Evolutionary conservation across 2,888 invertebrate genomes (phyloP), one percentile per base, ranked within the genome.

Genomic region (Drosophila tripunctata): DNA sequence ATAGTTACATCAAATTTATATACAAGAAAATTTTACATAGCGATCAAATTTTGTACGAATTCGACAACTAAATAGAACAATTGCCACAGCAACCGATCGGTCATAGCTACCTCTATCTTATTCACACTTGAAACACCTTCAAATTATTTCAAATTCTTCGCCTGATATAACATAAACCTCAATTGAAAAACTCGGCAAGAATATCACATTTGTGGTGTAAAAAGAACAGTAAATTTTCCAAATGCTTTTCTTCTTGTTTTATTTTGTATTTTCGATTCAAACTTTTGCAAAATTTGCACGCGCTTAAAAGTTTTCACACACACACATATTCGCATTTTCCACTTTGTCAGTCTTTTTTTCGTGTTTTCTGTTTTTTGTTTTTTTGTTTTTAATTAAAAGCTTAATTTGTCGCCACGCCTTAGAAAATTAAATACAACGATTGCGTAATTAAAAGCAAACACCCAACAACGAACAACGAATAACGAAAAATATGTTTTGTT

Each of bases 371-470:
- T 27, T n/a, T 3, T 27, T 52, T n/a, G 22, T 21, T 10, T 12
- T 15, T 8, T 10, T 64, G 44, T 47, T 63, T 74, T 79, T 81
- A 84, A 79, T 79, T 79, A 81, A 85, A 81, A 78, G 64, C 82
- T 85, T 81, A 85, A 68, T 85, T 85, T 68, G 62, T 17, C 12
- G 74, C 35, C 71, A 57, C 67, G 73, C 71, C 71, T 73, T 50
- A 64, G 62, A 66, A 72, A 76, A 69, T 57, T 58, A 68, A 75
- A 79, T 76, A 62, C 66, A 74, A 61, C 54, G 70, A 74, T 75
- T 62, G 82, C 85, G 82, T 80, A 80, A 80, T 80, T 80, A 78
- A 80, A 82, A 82, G 76, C 61, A 85, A 82, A 80, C 78, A 40
- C 12, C 40, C 12, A 21, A 21, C n/a, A 40, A 40, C 12, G 24